These are phyloP conservation scores for Halisarca cf. caerulea DNA, from an alignment of 37 sponge, comb jelly and placozoan species.

Conservation along the genomic window DNA sequence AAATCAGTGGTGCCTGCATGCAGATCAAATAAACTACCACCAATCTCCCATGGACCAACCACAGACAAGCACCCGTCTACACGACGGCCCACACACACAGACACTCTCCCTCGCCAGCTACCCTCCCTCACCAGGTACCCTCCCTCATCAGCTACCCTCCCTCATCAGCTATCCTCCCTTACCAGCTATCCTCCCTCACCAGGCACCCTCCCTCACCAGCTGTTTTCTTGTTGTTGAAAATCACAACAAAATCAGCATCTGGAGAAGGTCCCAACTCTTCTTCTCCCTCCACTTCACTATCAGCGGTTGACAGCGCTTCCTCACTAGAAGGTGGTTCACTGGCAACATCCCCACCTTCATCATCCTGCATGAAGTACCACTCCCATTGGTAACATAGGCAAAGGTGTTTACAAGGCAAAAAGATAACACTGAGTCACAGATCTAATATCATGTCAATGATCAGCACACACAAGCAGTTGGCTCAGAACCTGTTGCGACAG, in stretches of 20 bases:
- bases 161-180: not conserved
- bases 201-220: not conserved
- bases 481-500: constrained; percentile 15
- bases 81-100: constrained; percentile 13
- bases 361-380: not conserved
- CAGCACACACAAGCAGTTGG: not conserved
- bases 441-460: no score
- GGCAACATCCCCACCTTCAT: not conserved
- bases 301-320: not conserved
- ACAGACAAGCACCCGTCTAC: constrained; percentile 4
- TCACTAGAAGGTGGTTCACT: not conserved
- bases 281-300: constrained; percentile 75
- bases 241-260: constrained; percentile 56
- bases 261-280: constrained; percentile 78
- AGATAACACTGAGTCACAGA: no score
- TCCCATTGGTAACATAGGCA: no score
- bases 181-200: not conserved
- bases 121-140: constrained; percentile 8
- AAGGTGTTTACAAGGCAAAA: no score
- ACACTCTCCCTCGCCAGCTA: not conserved
- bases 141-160: not conserved
- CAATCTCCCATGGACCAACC: no score
- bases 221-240: constrained; percentile 61
- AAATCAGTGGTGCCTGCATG: constrained; percentile 39
- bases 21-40: no score